Conservation (phyloP, 2,113 vertebrate genomes). For the Grammomys dolichurus region DNA sequence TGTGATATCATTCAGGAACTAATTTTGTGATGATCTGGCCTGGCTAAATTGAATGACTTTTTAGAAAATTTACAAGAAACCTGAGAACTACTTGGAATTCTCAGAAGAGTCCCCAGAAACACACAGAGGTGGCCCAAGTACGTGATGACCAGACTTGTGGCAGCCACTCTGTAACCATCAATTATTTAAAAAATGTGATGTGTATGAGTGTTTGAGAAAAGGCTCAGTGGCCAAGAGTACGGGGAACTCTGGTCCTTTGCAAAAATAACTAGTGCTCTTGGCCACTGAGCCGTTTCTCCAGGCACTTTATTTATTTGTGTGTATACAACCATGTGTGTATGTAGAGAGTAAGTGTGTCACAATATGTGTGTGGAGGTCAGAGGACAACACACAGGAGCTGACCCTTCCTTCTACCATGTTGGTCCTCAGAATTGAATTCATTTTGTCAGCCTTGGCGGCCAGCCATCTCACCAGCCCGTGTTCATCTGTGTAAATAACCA, state of each 20-base stretch:
- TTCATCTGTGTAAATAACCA: constrained; percentile 4
- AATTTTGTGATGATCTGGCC: not conserved
- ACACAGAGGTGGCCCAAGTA: not conserved
- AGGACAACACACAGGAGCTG: not conserved
- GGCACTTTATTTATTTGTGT: not conserved
- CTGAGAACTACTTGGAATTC: not conserved
- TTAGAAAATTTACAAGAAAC: constrained; percentile 11
- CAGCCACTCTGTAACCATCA: not conserved
- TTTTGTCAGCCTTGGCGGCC: not conserved
- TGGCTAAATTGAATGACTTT: not conserved
- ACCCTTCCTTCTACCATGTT: not conserved
- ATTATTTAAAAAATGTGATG: too few relatives aligned
- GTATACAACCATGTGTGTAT: not conserved
- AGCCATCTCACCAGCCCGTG: not conserved
- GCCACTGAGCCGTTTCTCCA: not conserved
- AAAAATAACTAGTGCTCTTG: not conserved
- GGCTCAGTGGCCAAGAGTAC: too few relatives aligned
- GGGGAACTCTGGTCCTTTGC: not conserved
- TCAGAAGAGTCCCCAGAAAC: not conserved
- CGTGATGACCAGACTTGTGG: not conserved
- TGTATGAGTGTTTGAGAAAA: too few relatives aligned
- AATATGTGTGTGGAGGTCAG: not conserved
- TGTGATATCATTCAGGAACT: not conserved
- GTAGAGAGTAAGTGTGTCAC: not conserved
- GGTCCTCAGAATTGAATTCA: not conserved